Conservation (phyloP, 2,113 vertebrate species). For the Aegotheles bennettii region DNA sequence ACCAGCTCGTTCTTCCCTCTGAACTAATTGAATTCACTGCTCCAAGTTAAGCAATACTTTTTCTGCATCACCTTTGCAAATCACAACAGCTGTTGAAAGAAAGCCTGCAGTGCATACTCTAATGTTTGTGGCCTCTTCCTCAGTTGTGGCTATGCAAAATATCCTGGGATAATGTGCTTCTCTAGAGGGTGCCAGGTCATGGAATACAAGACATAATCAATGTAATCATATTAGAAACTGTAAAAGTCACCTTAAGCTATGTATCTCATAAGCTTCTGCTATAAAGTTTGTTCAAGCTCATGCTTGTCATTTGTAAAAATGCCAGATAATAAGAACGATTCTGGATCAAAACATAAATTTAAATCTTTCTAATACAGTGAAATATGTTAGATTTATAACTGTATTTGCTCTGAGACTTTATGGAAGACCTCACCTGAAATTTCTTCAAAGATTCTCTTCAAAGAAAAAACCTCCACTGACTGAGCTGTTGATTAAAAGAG, state of each 20-base stretch:
- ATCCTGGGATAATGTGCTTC: background rate
- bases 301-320: background rate
- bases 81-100: conserved; percentile 51
- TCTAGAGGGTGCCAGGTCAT: background rate
- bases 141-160: background rate
- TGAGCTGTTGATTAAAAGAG: background rate
- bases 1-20: background rate
- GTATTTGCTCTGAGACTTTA: background rate
- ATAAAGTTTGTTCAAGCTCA: background rate
- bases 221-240: background rate
- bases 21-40: conserved; percentile 52
- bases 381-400: background rate
- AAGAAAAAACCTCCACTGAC: background rate
- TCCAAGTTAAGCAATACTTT: conserved; percentile 43
- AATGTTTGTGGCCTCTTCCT: background rate
- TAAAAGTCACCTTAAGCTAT: background rate
- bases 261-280: background rate
- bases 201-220: background rate
- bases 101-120: background rate
- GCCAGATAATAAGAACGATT: background rate
- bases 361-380: background rate
- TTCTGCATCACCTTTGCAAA: conserved; percentile 41
- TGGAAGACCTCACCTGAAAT: background rate
- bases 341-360: background rate
- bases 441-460: background rate